These are phyloP conservation scores for Nephrotoma flavescens DNA, from an alignment of 2,888 invertebrate genomes.

Conservation along the genomic window DNA sequence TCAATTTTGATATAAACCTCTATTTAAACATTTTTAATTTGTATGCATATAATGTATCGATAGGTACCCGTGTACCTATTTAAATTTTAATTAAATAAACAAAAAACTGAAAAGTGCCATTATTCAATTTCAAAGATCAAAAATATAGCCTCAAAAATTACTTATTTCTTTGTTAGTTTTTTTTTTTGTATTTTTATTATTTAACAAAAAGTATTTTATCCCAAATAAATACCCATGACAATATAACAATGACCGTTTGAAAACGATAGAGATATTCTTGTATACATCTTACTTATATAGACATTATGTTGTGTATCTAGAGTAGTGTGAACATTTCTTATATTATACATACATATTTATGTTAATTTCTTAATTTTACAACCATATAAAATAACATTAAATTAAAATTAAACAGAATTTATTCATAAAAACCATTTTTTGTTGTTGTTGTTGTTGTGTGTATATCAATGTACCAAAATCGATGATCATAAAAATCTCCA, in stretches of 20 bases:
- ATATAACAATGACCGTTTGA: background rate
- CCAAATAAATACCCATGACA: background rate
- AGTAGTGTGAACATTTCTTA: background rate
- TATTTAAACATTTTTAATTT: no score
- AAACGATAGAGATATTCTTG: background rate
- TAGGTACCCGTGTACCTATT: no score
- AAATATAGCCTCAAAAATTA: no score
- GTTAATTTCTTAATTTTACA: background rate
- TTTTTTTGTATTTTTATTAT: background rate
- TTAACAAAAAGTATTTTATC: background rate
- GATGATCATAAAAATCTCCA: background rate
- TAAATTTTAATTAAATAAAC: no score
- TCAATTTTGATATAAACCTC: no score
- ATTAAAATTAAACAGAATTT: background rate
- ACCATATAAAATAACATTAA: background rate
- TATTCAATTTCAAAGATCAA: no score
- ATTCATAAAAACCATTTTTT: background rate
- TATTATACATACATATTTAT: background rate
- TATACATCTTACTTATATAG: background rate
- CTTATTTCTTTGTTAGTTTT: background rate
- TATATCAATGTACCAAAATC: background rate
- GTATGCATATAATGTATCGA: no score
- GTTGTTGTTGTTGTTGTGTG: background rate
- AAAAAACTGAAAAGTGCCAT: no score
- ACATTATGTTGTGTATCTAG: background rate